Base-by-base conservation (phyloP, 2,888 invertebrate species). In the Heliconius ethilla region DNA sequence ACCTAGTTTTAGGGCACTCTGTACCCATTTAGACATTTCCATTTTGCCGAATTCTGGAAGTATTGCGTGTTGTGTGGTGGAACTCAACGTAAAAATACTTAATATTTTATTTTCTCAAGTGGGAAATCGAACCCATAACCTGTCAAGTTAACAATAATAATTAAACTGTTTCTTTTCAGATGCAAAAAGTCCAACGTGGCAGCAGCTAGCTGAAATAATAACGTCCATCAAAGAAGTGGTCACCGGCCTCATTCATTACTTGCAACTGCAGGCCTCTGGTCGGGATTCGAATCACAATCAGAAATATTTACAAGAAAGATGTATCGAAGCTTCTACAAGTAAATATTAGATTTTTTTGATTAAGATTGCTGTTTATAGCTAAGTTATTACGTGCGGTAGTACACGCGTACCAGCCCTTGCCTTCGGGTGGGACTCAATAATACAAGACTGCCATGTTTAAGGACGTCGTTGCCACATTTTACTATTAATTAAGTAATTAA, bases 301-400 rank as follows among this genome's bases (percentile, higher is more conserved):
- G 74, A 91, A 89, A 78, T 96, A 90, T 87, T 95, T 87, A 95
- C 96, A 84, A 90, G 96, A 80, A 85, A 94, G 79, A 27, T 95
- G 95, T 82, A 90, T 93, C 13, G 96, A 95, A 79, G 94, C 93
- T 29, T 91, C 86, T 1, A 87, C 87, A 63, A 89, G 93, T 93
- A 75, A 91, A 90, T 87, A 40, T 69, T 37, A n/a, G 3, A 37
- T 37, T 67, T n/a, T 37, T 65, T 27, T 65, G 2, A 65, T 27
- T 15, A 25, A 25, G 2, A 27, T 65, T 33, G 33, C 33, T 33
- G 3, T 29, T 29, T 29, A 29, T 29, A 3, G 40, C 11, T 11
- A 40, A 11, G 11, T 40, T 40, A 40, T 40, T 40, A 40, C 11
- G 40, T 40, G 40, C 11, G 2, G 11, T 40, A 9, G 40, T 40